Evolutionary conservation across 2,797 vertebrate species (phyloP), one percentile per base, ranked within the genome.

Genomic region (Enteromius viviparus): DNA sequence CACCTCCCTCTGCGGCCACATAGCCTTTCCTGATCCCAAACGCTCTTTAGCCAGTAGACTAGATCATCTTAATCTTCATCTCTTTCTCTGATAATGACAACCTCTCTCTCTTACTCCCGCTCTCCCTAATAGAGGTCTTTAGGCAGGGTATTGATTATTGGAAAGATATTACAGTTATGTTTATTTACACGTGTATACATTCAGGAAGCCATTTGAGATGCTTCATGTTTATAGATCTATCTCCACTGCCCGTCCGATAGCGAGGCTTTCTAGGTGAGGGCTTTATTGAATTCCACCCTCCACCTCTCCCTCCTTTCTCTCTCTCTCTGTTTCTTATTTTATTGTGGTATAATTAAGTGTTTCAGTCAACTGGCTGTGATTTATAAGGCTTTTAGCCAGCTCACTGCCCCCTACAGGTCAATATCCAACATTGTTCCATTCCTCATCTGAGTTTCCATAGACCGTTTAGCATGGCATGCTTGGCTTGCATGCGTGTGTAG

Each of bases 251-350:
- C 85, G 84, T 88, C 87, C 80, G 10, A 42, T 75, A 82, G 76
- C 69, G 17, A 40, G 72, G 74, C 83, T 92, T 92, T 85, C 85
- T 90, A 92, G 92, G 89, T 93, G 90, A 93, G 87, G 86, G 86
- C 84, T 91, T 93, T 94, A 93, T 93, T 94, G 92, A 93, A 94
- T 94, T 94, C 92, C 90, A 90, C 87, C 89, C 89, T 92, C 89
- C 66, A 62, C 88, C 88, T 88, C 90, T 86, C 91, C 34, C 76
- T 87, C 79, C 26, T 32, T 55, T 83, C 85, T 77, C 76, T 89
- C 81, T 40, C 81, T 62, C 34, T 72, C 26, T 47, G 37, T 51
- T 83, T 87, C 87, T 77, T 76, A 69, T 70, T 79, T 82, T 82
- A 69, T 88, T 92, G 92, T 92, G 32, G 69, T 81, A 74, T 94